Percentiles rank a stretch among this genome's conserved stretches.
Conservation (phyloP, 2,888 invertebrate genomes). For the Sinohyriopsis cumingii region DNA sequence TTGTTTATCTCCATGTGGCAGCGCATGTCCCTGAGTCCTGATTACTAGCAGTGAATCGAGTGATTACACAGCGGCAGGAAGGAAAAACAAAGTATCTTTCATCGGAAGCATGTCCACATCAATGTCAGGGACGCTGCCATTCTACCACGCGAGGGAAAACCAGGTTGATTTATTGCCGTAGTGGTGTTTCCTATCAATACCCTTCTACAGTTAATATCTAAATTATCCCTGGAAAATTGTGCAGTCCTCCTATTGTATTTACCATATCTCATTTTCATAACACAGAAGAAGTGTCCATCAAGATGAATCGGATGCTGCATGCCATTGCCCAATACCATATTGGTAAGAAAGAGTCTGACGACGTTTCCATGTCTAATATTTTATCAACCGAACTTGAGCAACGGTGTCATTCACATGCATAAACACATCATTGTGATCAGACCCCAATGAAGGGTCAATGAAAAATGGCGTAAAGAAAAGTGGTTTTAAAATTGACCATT, state of each 20-base stretch:
- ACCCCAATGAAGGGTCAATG: too few species aligned
- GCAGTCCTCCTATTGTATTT: slow-evolving; percentile 20
- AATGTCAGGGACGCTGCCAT: slow-evolving; percentile 39
- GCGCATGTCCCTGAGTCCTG: slow-evolving; percentile 62
- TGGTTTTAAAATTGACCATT: too few species aligned
- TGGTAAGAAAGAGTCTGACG: slow-evolving; percentile 50
- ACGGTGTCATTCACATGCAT: too few species aligned
- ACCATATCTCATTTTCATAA: slow-evolving; percentile 53
- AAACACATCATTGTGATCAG: too few species aligned
- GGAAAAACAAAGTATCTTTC: slow-evolving; percentile 62
- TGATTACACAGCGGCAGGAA: slow-evolving; percentile 57
- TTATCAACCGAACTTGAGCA: too few species aligned
- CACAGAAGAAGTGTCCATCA: slow-evolving; percentile 61
- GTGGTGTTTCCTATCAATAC: neutral
- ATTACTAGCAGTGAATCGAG: slow-evolving; percentile 57
- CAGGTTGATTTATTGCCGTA: slow-evolving; percentile 45
- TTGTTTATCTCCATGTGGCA: slow-evolving; percentile 57
- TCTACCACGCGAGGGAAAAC: slow-evolving; percentile 42
- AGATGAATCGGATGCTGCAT: slow-evolving; percentile 57
- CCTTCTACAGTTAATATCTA: slow-evolving; percentile 41
- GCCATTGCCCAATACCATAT: slow-evolving; percentile 35
- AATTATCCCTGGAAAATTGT: slow-evolving; percentile 19
- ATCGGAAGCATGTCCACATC: slow-evolving; percentile 40
- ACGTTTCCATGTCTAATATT: slow-evolving; percentile 34
- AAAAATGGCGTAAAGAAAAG: too few species aligned